These are phyloP conservation scores for Synanthedon myopaeformis DNA, from an alignment of 2,888 invertebrate genomes.

Conservation along the genomic window DNA sequence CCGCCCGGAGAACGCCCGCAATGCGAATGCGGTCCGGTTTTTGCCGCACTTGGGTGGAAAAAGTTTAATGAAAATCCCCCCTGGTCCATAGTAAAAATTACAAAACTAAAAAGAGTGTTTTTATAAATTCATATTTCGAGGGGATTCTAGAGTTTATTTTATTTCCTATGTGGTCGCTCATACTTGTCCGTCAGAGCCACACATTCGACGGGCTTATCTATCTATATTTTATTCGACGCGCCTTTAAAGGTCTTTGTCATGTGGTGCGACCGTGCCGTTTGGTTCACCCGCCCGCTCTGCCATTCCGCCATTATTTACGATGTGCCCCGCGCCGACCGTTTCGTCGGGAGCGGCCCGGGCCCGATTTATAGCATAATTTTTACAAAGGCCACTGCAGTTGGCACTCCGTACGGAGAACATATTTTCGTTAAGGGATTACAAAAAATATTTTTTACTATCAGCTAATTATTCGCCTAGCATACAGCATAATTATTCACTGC, in stretches of 20 bases:
- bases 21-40: slow-evolving; percentile 40
- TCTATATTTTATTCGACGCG: slow-evolving; percentile 52
- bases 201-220: slow-evolving; percentile 20
- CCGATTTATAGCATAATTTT: slow-evolving; percentile 60
- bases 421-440: no score
- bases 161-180: no score
- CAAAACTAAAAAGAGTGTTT: no score
- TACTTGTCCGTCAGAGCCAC: slow-evolving; percentile 3
- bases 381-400: slow-evolving; percentile 39
- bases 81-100: no score
- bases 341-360: slow-evolving; percentile 37
- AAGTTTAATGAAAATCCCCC: no score
- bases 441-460: slow-evolving; percentile 9
- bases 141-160: no score
- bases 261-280: slow-evolving; percentile 32
- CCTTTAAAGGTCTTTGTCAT: slow-evolving; percentile 34
- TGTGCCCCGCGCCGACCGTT: slow-evolving; percentile 29
- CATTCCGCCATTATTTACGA: slow-evolving; percentile 24
- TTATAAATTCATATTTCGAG: no score
- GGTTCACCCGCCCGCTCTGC: slow-evolving; percentile 23
- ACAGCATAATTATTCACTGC: no score
- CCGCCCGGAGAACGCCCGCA: slow-evolving; percentile 60
- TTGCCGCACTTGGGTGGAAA: not conserved
- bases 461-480: slow-evolving; percentile 1
- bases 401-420: not conserved